These are phyloP conservation scores for Drosophila elegans DNA, from an alignment of 1,140 invertebrate genomes.

Conservation along the genomic window DNA sequence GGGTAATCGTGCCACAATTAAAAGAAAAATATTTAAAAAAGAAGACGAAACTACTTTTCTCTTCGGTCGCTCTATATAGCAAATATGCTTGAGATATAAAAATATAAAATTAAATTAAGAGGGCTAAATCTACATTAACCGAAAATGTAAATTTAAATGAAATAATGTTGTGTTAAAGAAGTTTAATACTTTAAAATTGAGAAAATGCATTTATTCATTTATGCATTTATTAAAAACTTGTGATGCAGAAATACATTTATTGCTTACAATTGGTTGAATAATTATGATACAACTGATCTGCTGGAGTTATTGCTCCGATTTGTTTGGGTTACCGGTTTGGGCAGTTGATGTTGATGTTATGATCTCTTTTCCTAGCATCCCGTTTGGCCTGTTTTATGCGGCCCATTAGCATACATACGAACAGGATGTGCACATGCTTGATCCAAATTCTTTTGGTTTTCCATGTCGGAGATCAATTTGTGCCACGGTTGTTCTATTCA, in stretches of 20 bases:
- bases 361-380: constrained; percentile 15
- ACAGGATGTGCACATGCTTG: constrained; percentile 33
- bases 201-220: no score
- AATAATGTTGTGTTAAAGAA: no score
- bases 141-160: no score
- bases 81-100: no score
- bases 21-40: neutral
- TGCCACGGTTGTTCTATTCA: constrained; percentile 22
- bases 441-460: constrained; percentile 18
- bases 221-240: no score
- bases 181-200: no score
- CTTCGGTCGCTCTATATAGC: no score
- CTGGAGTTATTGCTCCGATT: neutral
- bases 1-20: constrained; percentile 22
- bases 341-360: neutral
- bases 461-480: constrained; percentile 1
- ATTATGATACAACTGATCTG: constrained; percentile 3
- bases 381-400: constrained; percentile 30
- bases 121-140: no score
- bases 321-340: constrained; percentile 10
- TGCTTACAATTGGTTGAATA: neutral
- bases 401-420: constrained; percentile 39
- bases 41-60: no score
- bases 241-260: no score
- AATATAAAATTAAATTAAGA: no score